Base-by-base conservation (phyloP, 2,888 invertebrate species). In the Brenthis ino region DNA sequence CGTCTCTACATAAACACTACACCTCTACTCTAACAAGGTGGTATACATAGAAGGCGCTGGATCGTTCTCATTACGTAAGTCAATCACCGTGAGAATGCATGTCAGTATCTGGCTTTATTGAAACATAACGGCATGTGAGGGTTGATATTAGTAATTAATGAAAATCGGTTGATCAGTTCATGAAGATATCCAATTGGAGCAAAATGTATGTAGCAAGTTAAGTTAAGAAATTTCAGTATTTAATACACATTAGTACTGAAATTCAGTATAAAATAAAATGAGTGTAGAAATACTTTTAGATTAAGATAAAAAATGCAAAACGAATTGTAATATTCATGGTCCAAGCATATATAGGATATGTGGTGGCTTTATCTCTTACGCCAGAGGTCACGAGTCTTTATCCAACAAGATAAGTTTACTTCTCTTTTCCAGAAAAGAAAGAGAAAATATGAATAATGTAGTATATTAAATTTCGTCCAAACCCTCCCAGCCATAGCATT, bases 21-120 rank as follows among this genome's bases (percentile, higher is more conserved):
- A 33, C 58, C 57, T 68, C 63, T 63, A 68, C 55, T 64, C 66
- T 66, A 71, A 71, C 71, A 65, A 71, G 50, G 63, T 57, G 61
- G 53, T 64, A 58, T 64, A 55, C 50, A 51, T 56, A 43, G 57
- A 64, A 68, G 71, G 68, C 67, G 70, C 68, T 67, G 73, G 77
- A 74, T 76, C 74, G 75, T 78, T 79, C 82, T 83, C 81, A 82
- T 84, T 82, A 83, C 76, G 77, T 77, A 79, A 81, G 76, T 80
- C 84, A 85, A 84, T 83, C 82, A 82, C 78, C 78, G 81, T 77
- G 78, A 77, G 77, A 77, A 74, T 75, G 75, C 79, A 75, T 77
- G 75, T 76, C 75, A 72, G 65, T 60, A 72, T 72, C 69, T 43
- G 37, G 43, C 64, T 71, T 58, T 66, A 72, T 73, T 71, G 72